These are phyloP conservation scores for Chloroclysta siterata DNA, from an alignment of 2,888 invertebrate genomes.

Conservation along the genomic window DNA sequence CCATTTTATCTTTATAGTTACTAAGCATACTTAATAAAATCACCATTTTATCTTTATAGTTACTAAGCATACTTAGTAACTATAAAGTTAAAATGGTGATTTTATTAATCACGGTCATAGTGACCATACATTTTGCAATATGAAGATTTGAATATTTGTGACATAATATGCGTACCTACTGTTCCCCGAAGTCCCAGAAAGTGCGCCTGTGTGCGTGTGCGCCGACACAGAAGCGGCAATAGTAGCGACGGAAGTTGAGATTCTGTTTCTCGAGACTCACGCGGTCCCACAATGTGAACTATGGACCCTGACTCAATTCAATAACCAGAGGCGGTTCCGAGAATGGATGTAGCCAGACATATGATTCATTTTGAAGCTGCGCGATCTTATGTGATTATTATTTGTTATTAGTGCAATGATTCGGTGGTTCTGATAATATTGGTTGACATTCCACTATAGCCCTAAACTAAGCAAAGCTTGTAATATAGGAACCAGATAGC, in stretches of 20 bases:
- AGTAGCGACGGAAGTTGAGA: conserved; percentile 20
- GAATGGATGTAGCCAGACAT: conserved; percentile 48
- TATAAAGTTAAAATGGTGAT: too few species aligned
- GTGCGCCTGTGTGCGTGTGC: background rate
- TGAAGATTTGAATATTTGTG: too few species aligned
- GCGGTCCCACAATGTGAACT: conserved; percentile 40
- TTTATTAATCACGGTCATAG: too few species aligned
- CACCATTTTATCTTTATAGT: too few species aligned
- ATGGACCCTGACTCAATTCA: conserved; percentile 45
- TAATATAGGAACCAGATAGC: too few species aligned
- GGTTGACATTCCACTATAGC: too few species aligned
- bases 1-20: too few species aligned
- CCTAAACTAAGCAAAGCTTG: too few species aligned
- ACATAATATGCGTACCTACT: too few species aligned
- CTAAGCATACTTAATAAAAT: background rate
- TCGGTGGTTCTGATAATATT: conserved; percentile 17
- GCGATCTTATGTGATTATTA: background rate
- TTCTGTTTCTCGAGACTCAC: conserved; percentile 16
- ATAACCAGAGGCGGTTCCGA: conserved; percentile 42
- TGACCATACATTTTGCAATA: too few species aligned
- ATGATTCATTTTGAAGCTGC: conserved; percentile 24
- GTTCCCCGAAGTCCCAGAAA: background rate
- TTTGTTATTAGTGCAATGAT: conserved; percentile 17
- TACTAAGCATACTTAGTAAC: background rate
- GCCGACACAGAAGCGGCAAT: conserved; percentile 3